phyloP scores from a whole-genome alignment of 92 coral and sea anemone genomes.

The Umimayanthus kanabou region DNA sequence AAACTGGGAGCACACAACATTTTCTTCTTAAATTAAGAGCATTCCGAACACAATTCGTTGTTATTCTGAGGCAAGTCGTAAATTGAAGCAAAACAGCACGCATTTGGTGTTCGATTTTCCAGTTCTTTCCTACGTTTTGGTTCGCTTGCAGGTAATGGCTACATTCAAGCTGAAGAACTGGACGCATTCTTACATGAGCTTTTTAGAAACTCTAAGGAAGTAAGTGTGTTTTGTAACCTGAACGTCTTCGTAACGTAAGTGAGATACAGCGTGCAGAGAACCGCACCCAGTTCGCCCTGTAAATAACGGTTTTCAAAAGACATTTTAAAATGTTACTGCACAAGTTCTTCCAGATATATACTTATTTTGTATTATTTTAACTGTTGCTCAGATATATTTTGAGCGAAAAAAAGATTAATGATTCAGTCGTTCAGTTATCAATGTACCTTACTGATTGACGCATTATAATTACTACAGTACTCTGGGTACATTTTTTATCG shows the following conservation, averaged over 20 bases:
- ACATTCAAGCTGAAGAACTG: slow-evolving; percentile 25
- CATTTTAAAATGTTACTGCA: background rate
- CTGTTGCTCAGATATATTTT: background rate
- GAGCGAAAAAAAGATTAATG: background rate
- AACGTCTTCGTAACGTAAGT: background rate
- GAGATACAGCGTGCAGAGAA: background rate
- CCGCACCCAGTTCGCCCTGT: background rate
- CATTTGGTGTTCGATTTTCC: background rate
- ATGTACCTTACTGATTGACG: background rate
- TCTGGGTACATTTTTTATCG: too few species aligned
- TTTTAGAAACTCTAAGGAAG: background rate
- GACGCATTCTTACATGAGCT: slow-evolving; percentile 31
- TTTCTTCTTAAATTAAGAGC: background rate
- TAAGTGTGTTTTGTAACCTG: background rate
- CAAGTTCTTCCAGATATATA: background rate
- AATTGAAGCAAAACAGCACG: background rate
- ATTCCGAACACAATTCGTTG: background rate
- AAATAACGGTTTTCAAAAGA: background rate
- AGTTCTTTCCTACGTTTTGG: background rate
- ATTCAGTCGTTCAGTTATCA: background rate
- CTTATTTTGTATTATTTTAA: background rate
- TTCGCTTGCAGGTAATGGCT: slow-evolving; percentile 32
- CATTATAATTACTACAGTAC: background rate
- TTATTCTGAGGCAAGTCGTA: background rate
- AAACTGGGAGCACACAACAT: too few species aligned